Conservation (phyloP, 2,888 invertebrate species). For the Hirtodrosophila histrioides region DNA sequence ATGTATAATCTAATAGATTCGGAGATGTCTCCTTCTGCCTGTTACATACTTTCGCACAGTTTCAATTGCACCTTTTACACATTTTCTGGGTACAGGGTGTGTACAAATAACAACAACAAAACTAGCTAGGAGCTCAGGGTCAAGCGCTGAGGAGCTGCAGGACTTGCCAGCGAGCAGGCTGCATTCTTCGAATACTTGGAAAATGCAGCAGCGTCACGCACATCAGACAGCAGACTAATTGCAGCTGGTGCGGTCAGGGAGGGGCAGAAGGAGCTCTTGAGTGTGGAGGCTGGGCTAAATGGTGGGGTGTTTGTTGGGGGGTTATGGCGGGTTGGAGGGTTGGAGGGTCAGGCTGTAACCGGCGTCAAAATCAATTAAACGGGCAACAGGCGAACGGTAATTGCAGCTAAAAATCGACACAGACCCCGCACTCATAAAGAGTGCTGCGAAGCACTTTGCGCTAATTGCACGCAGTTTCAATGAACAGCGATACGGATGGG, state of each 20-base stretch:
- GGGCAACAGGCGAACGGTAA: slow-evolving; percentile 75
- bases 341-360: slow-evolving; percentile 34
- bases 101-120: slow-evolving; percentile 10
- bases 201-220: slow-evolving; percentile 58
- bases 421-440: slow-evolving; percentile 50
- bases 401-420: slow-evolving; percentile 73
- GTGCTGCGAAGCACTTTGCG: slow-evolving; percentile 72
- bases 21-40: too few relatives aligned
- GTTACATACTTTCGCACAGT: too few relatives aligned
- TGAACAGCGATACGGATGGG: slow-evolving; percentile 9
- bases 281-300: too few relatives aligned
- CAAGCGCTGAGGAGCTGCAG: slow-evolving; percentile 18
- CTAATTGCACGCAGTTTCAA: slow-evolving; percentile 75
- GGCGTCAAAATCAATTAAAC: slow-evolving; percentile 82
- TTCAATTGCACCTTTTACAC: too few relatives aligned
- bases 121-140: slow-evolving; percentile 1
- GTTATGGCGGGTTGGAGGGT: background rate
- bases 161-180: slow-evolving; percentile 20
- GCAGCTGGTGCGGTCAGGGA: slow-evolving; percentile 43
- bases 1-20: too few relatives aligned
- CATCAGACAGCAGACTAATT: slow-evolving; percentile 68
- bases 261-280: background rate
- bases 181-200: slow-evolving; percentile 38
- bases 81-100: too few relatives aligned
- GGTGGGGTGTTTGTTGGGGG: background rate